Conservation (phyloP, 2,113 vertebrate species). For the Boleophthalmus pectinirostris region DNA sequence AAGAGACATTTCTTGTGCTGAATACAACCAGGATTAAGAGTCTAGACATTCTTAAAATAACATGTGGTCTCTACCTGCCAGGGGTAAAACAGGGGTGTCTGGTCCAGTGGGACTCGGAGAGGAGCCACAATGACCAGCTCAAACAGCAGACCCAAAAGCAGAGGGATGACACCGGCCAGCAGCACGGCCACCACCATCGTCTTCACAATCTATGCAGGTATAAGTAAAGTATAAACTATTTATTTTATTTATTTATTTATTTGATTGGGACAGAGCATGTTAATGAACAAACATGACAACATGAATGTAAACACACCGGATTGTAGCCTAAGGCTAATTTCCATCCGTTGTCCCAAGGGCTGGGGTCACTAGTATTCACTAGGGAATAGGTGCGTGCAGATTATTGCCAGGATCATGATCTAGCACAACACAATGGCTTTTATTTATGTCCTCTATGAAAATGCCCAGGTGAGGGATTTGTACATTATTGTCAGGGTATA, state of each 20-base stretch:
- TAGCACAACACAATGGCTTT: background rate
- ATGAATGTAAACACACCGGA: too few species aligned
- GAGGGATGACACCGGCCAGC: conserved; percentile 90
- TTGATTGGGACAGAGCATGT: too few species aligned
- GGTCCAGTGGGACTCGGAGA: conserved; percentile 91
- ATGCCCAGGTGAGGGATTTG: background rate
- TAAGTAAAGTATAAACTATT: background rate
- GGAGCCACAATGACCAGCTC: conserved; percentile 94
- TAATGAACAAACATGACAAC: too few species aligned
- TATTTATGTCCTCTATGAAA: background rate
- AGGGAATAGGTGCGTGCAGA: background rate
- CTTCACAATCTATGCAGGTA: conserved; percentile 86
- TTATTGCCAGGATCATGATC: background rate
- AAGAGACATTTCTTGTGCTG: background rate
- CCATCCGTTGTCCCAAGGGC: too few species aligned
- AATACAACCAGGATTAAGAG: background rate
- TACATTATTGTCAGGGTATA: too few species aligned
- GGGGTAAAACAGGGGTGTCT: conserved; percentile 95
- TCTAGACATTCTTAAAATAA: conserved; percentile 9
- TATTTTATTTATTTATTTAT: too few species aligned
- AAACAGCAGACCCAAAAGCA: conserved; percentile 91
- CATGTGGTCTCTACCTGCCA: conserved; percentile 86
- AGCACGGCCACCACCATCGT: conserved; percentile 88
- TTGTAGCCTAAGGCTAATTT: too few species aligned
- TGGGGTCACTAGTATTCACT: too few species aligned